Evolutionary conservation across 2,113 vertebrate species (phyloP).

Genomic region (Hymenochirus boettgeri): DNA sequence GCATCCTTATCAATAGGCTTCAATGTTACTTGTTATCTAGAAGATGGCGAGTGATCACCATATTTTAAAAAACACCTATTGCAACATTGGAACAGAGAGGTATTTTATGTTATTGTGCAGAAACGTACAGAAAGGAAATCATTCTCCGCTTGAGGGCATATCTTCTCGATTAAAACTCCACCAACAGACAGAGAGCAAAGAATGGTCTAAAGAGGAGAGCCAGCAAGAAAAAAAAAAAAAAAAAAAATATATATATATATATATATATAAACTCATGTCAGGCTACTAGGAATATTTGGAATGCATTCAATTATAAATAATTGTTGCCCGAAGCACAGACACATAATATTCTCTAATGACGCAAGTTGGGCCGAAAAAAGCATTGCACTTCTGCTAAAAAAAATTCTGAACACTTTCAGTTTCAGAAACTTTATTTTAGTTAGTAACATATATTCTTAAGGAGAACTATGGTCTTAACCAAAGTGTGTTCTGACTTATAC

Average conservation of each 20-base stretch:
- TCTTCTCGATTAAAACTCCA: conserved; percentile 31
- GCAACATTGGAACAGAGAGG: conserved; percentile 3
- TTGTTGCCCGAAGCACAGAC: conserved; percentile 26
- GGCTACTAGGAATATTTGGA: conserved; percentile 24
- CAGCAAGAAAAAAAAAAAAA: conserved; percentile 24
- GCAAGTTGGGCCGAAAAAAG: conserved; percentile 25
- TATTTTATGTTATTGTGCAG: conserved; percentile 24
- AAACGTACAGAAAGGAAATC: conserved; percentile 19
- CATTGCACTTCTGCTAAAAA: too few species aligned
- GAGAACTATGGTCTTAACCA: too few species aligned
- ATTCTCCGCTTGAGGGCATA: conserved; percentile 24
- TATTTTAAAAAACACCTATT: too few species aligned
- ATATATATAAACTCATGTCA: conserved; percentile 29
- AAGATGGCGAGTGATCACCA: too few species aligned
- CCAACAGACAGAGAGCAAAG: conserved; percentile 19
- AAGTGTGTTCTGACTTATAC: too few species aligned
- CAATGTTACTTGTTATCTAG: too few species aligned
- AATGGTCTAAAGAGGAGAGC: conserved; percentile 12
- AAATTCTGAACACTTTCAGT: too few species aligned
- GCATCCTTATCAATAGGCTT: too few species aligned
- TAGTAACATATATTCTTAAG: too few species aligned
- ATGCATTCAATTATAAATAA: conserved; percentile 32
- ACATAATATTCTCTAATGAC: conserved; percentile 33
- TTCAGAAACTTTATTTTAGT: too few species aligned
- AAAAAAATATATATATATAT: too few species aligned